Evolutionary conservation across 1,140 invertebrate genomes (phyloP).

Genomic region (Heliothis subflexa): DNA sequence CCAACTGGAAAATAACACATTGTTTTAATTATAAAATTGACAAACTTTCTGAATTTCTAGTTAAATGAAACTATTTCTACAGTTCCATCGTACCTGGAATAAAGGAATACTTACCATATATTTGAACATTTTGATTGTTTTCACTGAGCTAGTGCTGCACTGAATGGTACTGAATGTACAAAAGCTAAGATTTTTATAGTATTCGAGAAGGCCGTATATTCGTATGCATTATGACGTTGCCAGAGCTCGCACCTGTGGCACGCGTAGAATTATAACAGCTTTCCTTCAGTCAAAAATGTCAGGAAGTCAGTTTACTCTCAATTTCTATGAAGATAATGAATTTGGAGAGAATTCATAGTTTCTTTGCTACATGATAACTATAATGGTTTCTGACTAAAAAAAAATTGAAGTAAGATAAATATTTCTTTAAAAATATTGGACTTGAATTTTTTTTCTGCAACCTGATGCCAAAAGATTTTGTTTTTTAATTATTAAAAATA

Average conservation of each 20-base stretch:
- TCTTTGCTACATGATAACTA: no score
- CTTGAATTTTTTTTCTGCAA: no score
- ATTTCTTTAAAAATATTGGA: no score
- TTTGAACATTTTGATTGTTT: constrained; percentile 52
- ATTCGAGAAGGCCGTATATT: constrained; percentile 15
- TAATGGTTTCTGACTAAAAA: no score
- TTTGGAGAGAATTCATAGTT: no score
- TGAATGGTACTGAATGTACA: constrained; percentile 56
- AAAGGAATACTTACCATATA: constrained; percentile 20
- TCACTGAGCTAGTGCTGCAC: constrained; percentile 51
- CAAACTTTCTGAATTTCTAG: no score
- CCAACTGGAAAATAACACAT: constrained; percentile 79
- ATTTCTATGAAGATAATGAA: no score
- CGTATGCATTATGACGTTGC: neutral
- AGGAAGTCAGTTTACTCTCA: neutral
- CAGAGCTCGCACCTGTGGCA: neutral
- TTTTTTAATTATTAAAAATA: no score
- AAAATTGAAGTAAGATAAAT: no score
- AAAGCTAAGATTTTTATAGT: constrained; percentile 59
- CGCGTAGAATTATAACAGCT: neutral
- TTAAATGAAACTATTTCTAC: neutral
- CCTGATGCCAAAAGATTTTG: no score
- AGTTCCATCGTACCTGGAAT: neutral
- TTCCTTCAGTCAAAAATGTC: neutral
- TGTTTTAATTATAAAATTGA: neutral